These are phyloP conservation scores for Agriopis marginaria DNA, from an alignment of 2,888 invertebrate species.

Conservation along the genomic window DNA sequence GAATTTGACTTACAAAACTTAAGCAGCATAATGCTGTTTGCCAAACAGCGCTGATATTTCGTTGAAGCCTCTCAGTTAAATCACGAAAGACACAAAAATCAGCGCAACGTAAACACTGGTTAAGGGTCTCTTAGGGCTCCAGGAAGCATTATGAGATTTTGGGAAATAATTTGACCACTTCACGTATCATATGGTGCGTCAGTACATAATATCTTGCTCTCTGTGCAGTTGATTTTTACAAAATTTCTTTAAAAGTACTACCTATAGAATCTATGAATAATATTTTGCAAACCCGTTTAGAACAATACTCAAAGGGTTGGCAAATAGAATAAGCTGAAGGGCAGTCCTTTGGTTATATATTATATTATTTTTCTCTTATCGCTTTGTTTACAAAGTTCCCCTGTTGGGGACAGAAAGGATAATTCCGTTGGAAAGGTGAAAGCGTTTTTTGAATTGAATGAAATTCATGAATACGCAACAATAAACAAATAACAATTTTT, in stretches of 20 bases:
- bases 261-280: constrained; percentile 17
- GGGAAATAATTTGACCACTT: too few relatives aligned
- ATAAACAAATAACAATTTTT: not conserved
- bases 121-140: too few relatives aligned
- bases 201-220: not conserved
- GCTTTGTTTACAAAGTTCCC: constrained; percentile 34
- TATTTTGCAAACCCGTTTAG: constrained; percentile 28
- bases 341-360: constrained; percentile 26
- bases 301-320: constrained; percentile 34
- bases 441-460: constrained; percentile 29
- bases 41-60: too few relatives aligned
- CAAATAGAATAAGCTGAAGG: constrained; percentile 35
- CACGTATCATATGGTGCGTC: too few relatives aligned
- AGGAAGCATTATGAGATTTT: too few relatives aligned
- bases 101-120: too few relatives aligned
- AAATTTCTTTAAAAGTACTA: not conserved
- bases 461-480: constrained; percentile 23
- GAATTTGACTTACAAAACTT: too few relatives aligned
- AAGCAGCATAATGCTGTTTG: too few relatives aligned
- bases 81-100: too few relatives aligned
- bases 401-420: constrained; percentile 31
- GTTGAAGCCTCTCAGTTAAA: too few relatives aligned
- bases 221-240: not conserved
- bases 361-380: constrained; percentile 33
- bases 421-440: constrained; percentile 31